Conservation (phyloP, 2,113 vertebrate genomes). For the Myocastor coypus region DNA sequence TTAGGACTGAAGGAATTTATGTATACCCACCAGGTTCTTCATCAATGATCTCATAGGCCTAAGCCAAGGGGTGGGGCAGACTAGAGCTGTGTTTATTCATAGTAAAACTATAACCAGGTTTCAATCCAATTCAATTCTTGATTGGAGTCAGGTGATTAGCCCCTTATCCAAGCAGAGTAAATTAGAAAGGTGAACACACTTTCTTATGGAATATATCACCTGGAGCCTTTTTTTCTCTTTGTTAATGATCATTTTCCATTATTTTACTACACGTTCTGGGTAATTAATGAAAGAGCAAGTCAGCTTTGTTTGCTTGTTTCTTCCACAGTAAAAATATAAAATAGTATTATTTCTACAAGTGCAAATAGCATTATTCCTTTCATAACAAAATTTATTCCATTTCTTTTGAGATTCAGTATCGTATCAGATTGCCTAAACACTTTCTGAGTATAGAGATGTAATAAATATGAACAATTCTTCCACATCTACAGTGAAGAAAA, state of each 20-base stretch:
- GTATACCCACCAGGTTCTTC: too few species aligned
- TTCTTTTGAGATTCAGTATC: constrained; percentile 7
- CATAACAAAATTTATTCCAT: not conserved
- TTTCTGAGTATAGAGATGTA: not conserved
- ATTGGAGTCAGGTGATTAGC: too few species aligned
- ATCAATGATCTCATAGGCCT: too few species aligned
- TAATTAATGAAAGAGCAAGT: not conserved
- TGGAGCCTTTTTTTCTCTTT: not conserved
- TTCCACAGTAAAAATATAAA: not conserved
- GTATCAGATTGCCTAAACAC: not conserved
- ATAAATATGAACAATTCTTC: constrained; percentile 27
- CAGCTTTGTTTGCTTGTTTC: not conserved
- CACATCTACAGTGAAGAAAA: not conserved
- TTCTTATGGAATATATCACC: not conserved
- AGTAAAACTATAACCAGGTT: too few species aligned
- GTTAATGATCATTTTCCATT: not conserved
- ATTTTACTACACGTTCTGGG: not conserved
- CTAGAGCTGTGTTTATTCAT: too few species aligned
- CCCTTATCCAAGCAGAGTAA: too few species aligned
- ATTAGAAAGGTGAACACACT: not conserved
- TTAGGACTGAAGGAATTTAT: too few species aligned
- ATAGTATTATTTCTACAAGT: not conserved
- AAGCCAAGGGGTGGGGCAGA: too few species aligned
- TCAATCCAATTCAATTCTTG: too few species aligned
- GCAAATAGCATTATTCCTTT: not conserved